phyloP scores from a whole-genome alignment of 2,888 invertebrate genomes.

The Melolontha melolontha region DNA sequence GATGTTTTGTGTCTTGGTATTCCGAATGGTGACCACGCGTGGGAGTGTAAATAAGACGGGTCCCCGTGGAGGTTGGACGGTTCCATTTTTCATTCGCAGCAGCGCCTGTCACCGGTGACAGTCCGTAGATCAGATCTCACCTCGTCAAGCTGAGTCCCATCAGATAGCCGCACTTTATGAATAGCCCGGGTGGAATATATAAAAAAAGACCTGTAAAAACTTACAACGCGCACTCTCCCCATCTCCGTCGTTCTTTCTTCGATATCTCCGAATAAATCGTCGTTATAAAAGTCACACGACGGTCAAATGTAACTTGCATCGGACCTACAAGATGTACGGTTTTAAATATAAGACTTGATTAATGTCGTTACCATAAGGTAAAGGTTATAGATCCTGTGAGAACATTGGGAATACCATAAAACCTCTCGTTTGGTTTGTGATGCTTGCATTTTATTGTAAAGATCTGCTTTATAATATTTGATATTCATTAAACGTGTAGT shows the following conservation, averaged over 20 bases:
- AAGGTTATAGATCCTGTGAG: conserved; percentile 13
- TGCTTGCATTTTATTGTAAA: conserved; percentile 6
- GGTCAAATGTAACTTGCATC: conserved; percentile 31
- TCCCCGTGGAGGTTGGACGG: conserved; percentile 49
- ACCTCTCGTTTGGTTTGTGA: background rate
- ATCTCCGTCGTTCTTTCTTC: conserved; percentile 31
- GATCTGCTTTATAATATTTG: background rate
- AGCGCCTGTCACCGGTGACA: conserved; percentile 60
- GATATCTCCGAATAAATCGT: conserved; percentile 37
- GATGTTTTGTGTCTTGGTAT: conserved; percentile 33
- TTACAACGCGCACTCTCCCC: conserved; percentile 34
- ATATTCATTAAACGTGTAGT: no score
- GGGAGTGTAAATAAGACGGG: conserved; percentile 46
- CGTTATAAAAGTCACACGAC: conserved; percentile 36
- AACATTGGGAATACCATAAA: conserved; percentile 1
- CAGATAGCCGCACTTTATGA: conserved; percentile 53
- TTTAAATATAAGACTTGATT: conserved; percentile 34
- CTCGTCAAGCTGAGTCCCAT: conserved; percentile 55
- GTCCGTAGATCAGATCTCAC: conserved; percentile 59
- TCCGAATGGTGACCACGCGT: conserved; percentile 42
- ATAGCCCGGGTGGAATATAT: conserved; percentile 53
- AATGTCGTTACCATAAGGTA: conserved; percentile 30
- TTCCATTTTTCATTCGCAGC: conserved; percentile 62
- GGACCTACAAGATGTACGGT: conserved; percentile 28
- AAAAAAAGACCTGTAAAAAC: conserved; percentile 48